Evolutionary conservation across 2,797 vertebrate genomes (phyloP).

Genomic region (Fistularia tabacaria): DNA sequence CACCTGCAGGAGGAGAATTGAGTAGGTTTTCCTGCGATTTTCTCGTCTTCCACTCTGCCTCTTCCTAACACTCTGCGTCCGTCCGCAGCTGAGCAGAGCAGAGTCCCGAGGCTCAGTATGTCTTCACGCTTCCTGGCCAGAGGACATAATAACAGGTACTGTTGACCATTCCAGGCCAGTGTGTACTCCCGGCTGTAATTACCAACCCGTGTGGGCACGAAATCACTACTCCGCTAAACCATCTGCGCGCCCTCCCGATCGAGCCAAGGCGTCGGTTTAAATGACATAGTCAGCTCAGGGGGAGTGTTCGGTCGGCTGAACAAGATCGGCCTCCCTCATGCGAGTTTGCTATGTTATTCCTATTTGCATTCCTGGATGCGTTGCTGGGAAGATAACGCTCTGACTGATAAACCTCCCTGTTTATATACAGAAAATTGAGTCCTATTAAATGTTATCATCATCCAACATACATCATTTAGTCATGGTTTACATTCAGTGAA

Average conservation of each 20-base stretch:
- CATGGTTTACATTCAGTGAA: no score
- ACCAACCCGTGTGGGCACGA: conserved; percentile 27
- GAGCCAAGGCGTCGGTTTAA: conserved; percentile 26
- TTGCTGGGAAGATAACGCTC: no score
- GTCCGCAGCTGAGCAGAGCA: conserved; percentile 62
- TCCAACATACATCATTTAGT: no score
- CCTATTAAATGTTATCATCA: no score
- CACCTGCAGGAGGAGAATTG: background rate
- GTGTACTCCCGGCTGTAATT: conserved; percentile 38
- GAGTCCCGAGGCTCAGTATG: conserved; percentile 78
- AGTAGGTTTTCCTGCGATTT: conserved; percentile 4
- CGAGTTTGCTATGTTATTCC: background rate
- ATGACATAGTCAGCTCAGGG: conserved; percentile 9
- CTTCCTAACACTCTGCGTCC: background rate
- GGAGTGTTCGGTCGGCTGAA: background rate
- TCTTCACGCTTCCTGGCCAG: conserved; percentile 83
- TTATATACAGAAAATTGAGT: no score
- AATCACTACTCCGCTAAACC: conserved; percentile 29
- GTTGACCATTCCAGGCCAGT: conserved; percentile 32
- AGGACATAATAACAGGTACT: conserved; percentile 81
- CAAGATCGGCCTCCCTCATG: background rate
- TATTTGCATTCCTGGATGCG: background rate
- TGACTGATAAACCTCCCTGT: no score
- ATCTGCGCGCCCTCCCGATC: conserved; percentile 19
- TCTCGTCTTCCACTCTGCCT: background rate